Evolutionary conservation across 2,888 invertebrate species (phyloP).

Genomic region (Monopis laevigella): DNA sequence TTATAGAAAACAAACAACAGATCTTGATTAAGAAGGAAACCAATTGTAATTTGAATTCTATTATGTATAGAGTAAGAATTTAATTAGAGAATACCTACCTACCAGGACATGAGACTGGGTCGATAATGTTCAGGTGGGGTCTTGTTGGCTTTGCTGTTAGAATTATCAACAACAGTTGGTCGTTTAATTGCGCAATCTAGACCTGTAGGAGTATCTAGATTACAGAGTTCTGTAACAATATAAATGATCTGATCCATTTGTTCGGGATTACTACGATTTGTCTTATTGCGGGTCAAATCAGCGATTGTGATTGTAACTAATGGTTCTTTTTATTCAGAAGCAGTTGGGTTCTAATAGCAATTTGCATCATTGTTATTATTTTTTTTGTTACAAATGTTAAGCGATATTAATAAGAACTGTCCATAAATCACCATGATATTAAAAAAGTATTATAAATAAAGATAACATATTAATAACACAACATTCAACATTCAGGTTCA

Average conservation of each 20-base stretch:
- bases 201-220: conserved; percentile 34
- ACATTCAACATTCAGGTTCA: no score
- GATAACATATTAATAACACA: no score
- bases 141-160: conserved; percentile 2
- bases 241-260: conserved; percentile 7
- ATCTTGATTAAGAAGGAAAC: neutral
- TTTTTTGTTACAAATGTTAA: no score
- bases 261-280: conserved; percentile 4
- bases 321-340: neutral
- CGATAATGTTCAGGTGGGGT: neutral
- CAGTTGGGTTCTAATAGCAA: neutral
- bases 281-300: conserved; percentile 8
- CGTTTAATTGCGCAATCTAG: conserved; percentile 31
- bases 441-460: no score
- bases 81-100: conserved; percentile 3
- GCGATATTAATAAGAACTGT: no score
- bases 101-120: conserved; percentile 30
- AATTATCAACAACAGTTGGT: conserved; percentile 12
- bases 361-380: neutral
- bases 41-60: neutral
- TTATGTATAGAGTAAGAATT: conserved; percentile 6
- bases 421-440: no score
- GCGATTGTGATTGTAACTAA: conserved; percentile 6
- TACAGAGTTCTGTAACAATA: conserved; percentile 18
- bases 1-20: neutral